A percentile compares a stretch with the other conserved stretches of the same genome.
phyloP scores from a whole-genome alignment of 1,140 invertebrate species.

The Drosophila burlai region DNA sequence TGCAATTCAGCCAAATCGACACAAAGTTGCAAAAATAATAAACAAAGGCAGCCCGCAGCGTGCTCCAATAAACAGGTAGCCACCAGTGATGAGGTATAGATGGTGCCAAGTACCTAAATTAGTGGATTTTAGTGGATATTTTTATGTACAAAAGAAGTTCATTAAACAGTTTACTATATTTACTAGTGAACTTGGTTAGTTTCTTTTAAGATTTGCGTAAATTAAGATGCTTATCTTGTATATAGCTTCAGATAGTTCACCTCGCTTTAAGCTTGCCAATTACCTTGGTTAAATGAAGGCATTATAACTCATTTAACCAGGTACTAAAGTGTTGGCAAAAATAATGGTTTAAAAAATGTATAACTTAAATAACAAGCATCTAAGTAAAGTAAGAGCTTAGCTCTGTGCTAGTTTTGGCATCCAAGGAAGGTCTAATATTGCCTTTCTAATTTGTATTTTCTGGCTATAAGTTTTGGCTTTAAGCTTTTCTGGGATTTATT shows the following conservation, averaged over 20 bases:
- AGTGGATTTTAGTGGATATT: background rate
- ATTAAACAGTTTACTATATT: background rate
- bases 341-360: background rate
- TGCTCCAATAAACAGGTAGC: slow-evolving; percentile 42
- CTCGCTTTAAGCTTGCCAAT: background rate
- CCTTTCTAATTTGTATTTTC: background rate
- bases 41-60: slow-evolving; percentile 40
- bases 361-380: background rate
- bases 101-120: background rate
- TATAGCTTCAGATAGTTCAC: background rate
- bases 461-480: too few species aligned
- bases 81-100: slow-evolving; percentile 20
- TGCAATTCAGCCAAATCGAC: slow-evolving; percentile 59
- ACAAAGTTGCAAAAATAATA: slow-evolving; percentile 47
- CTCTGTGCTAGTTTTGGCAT: background rate
- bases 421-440: background rate
- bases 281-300: slow-evolving; percentile 3
- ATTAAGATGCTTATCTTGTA: background rate
- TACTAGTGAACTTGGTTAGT: background rate
- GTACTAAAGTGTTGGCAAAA: background rate
- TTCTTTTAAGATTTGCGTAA: background rate
- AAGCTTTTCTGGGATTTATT: background rate
- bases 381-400: background rate
- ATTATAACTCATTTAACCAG: background rate
- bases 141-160: background rate